Evolutionary conservation across 2,888 invertebrate species (phyloP).

Genomic region (Thumatha senex): DNA sequence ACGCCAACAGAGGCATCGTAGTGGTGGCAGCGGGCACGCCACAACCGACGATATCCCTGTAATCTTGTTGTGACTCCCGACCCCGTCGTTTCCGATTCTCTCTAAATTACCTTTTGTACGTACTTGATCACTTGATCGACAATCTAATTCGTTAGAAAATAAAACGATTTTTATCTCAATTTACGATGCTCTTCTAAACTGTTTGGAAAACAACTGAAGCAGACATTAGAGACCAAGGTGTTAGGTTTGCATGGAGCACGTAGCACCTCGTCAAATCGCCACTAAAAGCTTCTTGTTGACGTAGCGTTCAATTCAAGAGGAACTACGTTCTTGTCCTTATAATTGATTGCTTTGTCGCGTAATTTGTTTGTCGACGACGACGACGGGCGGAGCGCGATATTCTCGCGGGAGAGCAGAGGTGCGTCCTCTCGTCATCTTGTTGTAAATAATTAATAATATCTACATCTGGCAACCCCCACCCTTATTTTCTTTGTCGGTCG

Average conservation of each 20-base stretch:
- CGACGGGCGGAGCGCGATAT: constrained; percentile 57
- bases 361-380: constrained; percentile 78
- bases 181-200: constrained; percentile 39
- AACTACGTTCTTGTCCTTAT: constrained; percentile 75
- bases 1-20: constrained; percentile 53
- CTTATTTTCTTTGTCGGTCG: constrained; percentile 13
- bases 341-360: constrained; percentile 83
- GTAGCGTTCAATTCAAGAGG: constrained; percentile 77
- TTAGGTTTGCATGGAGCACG: constrained; percentile 58
- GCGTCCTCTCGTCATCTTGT: constrained; percentile 68
- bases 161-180: constrained; percentile 63
- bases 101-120: constrained; percentile 73
- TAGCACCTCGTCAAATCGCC: constrained; percentile 61
- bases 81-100: constrained; percentile 71
- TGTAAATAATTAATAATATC: constrained; percentile 76
- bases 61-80: constrained; percentile 77
- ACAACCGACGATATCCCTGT: constrained; percentile 66
- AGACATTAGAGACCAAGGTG: constrained; percentile 57
- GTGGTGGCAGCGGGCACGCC: constrained; percentile 54
- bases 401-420: constrained; percentile 69
- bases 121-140: constrained; percentile 53
- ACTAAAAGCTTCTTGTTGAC: constrained; percentile 82
- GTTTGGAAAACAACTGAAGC: constrained; percentile 57
- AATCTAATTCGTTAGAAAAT: constrained; percentile 70
- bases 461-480: constrained; percentile 24